Percentiles rank a stretch among this genome's conserved stretches.
Evolutionary conservation across 2,797 vertebrate species (phyloP).

Genomic region (Necrosyrtes monachus): DNA sequence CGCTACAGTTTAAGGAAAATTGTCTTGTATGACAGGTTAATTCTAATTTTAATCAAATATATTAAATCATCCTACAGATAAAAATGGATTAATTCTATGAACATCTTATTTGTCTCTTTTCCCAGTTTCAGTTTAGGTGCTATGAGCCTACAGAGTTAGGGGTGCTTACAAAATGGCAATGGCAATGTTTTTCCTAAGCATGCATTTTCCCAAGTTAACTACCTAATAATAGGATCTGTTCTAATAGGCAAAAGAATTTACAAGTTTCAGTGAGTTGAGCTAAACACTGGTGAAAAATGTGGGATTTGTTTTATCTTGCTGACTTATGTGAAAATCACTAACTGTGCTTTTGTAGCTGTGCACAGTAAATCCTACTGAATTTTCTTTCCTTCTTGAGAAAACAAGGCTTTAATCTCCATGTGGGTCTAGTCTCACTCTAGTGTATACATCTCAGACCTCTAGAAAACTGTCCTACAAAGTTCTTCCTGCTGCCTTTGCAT

Average conservation of each 20-base stretch:
- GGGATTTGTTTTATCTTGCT: neutral
- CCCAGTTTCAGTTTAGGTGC: neutral
- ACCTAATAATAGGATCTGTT: neutral
- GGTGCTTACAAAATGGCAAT: neutral
- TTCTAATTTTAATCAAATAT: neutral
- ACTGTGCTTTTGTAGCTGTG: neutral
- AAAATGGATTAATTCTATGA: neutral
- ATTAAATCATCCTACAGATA: neutral
- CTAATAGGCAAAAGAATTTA: neutral
- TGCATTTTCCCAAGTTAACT: neutral
- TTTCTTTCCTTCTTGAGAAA: neutral
- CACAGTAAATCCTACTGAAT: neutral
- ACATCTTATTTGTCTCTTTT: neutral
- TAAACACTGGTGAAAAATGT: neutral
- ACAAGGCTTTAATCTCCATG: neutral
- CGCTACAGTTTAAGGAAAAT: neutral
- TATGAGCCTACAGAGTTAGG: neutral
- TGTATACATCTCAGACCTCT: neutral
- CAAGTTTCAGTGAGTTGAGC: neutral
- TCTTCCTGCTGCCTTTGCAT: neutral
- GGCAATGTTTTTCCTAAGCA: neutral
- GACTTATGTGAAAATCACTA: neutral
- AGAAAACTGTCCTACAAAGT: neutral
- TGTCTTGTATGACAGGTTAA: neutral
- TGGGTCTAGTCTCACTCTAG: neutral